Conservation (phyloP, 2,797 vertebrate species). For the Gastrophryne carolinensis region DNA sequence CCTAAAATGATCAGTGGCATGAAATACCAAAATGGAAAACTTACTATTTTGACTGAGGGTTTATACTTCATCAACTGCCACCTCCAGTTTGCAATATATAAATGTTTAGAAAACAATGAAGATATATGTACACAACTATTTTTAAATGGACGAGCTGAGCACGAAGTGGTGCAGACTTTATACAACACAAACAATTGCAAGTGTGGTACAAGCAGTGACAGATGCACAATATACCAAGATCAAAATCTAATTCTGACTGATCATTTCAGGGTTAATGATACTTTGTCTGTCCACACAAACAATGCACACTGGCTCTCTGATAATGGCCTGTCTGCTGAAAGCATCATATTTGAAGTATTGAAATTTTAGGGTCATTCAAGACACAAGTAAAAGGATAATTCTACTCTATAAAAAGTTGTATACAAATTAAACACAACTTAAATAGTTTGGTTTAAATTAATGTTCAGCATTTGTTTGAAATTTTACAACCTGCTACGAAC, state of each 20-base stretch:
- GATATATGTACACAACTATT: neutral
- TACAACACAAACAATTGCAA: neutral
- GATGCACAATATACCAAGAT: conserved; percentile 1
- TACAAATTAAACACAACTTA: neutral
- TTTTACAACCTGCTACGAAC: no score
- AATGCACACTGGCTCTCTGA: neutral
- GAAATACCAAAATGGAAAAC: conserved; percentile 56
- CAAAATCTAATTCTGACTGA: conserved; percentile 23
- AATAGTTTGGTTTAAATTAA: no score
- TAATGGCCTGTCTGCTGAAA: neutral
- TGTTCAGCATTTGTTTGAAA: no score
- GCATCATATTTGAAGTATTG: conserved; percentile 18
- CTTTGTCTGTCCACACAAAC: conserved; percentile 1
- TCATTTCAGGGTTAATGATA: neutral
- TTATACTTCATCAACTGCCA: conserved; percentile 71
- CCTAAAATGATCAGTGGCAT: neutral
- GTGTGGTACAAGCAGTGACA: neutral
- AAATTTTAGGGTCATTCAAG: neutral
- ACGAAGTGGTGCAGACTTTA: conserved; percentile 9
- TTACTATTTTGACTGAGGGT: conserved; percentile 62
- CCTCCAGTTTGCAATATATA: conserved; percentile 64
- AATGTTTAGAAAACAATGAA: conserved; percentile 51
- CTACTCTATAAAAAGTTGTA: neutral
- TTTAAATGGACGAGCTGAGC: neutral
- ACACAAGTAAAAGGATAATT: neutral